phyloP scores from a whole-genome alignment of 35 echinoderm and acorn worm species.

The Heliocidaris tuberculata region DNA sequence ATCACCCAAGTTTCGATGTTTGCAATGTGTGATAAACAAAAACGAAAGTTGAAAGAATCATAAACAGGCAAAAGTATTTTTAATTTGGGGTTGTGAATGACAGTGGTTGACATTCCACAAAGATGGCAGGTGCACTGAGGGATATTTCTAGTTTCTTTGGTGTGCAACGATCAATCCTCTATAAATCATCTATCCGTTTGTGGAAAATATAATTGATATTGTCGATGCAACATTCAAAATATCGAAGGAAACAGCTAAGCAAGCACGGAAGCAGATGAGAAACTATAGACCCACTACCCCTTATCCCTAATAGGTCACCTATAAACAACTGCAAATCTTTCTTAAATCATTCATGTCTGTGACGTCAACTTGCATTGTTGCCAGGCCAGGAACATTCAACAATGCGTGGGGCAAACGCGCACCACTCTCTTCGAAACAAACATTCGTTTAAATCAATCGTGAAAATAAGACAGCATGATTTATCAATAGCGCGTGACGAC shows the following conservation, averaged over 20 bases:
- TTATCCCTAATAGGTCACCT: neutral
- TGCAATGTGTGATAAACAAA: neutral
- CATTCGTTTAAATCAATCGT: constrained; percentile 9
- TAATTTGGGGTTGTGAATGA: neutral
- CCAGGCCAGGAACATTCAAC: neutral
- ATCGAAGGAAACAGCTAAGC: neutral
- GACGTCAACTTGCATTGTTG: neutral
- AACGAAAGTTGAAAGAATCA: neutral
- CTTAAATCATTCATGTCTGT: neutral
- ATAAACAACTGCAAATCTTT: neutral
- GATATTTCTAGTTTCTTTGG: neutral
- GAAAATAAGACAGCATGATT: neutral
- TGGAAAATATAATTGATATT: too few species aligned
- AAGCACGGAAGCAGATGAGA: neutral
- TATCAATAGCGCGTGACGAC: neutral
- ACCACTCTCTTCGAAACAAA: neutral
- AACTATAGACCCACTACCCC: neutral
- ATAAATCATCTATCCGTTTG: neutral
- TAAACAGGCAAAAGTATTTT: neutral
- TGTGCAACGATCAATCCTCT: neutral
- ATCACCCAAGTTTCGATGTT: neutral
- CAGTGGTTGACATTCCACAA: neutral
- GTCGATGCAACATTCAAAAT: too few species aligned
- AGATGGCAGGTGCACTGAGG: neutral
- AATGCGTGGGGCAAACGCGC: neutral